Conservation (phyloP, 2,888 invertebrate species). For the Stenodema calcarata region DNA sequence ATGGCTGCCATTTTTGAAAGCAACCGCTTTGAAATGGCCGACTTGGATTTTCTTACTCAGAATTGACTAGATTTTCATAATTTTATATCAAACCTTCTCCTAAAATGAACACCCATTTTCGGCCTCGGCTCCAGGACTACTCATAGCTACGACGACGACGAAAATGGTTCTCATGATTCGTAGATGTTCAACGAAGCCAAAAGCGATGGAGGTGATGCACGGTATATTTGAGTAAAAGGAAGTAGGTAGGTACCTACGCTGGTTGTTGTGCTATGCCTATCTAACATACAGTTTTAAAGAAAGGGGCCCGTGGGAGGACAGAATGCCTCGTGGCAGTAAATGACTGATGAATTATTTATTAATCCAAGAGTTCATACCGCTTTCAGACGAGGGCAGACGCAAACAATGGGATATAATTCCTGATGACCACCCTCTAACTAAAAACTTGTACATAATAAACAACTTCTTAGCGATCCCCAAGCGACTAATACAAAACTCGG, state of each 20-base stretch:
- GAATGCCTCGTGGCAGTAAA: conserved; percentile 39
- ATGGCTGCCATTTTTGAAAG: no score
- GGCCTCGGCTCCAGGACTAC: no score
- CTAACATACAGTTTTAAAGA: conserved; percentile 8
- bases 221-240: background rate
- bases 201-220: background rate
- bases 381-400: conserved; percentile 31
- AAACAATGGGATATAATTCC: conserved; percentile 41
- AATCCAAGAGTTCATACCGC: conserved; percentile 35
- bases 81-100: no score
- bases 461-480: background rate
- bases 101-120: no score
- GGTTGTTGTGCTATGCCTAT: background rate
- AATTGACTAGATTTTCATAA: no score
- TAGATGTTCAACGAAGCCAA: background rate
- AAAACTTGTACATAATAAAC: conserved; percentile 38
- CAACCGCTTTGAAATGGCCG: no score
- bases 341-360: conserved; percentile 43
- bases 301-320: conserved; percentile 31
- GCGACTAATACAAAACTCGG: background rate
- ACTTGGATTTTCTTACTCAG: no score
- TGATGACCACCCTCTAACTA: conserved; percentile 39
- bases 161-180: no score
- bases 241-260: background rate
- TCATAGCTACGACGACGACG: no score